Base-by-base conservation (phyloP, 2,888 invertebrate genomes). In the Drosophila prostipennis region DNA sequence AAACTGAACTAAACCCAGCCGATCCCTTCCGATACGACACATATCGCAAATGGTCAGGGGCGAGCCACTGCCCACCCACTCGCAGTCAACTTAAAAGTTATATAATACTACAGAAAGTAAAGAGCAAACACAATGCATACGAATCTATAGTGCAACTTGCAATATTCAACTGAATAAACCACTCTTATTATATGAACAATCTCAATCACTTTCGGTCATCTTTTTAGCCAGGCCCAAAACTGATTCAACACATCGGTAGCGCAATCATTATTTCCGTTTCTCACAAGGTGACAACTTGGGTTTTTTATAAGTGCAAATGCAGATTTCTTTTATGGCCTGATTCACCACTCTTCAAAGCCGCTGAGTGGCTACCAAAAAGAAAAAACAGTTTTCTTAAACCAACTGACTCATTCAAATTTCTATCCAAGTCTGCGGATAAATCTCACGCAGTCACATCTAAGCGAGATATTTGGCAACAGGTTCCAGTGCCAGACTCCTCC, bases 161-260 rank as follows among this genome's bases (percentile, higher is more conserved):
- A 29, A 29, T 7, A 29, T 29, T 6, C 6, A 26, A 26, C 26
- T 5, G 5, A 26, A 6, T 6, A 26, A 5, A 26, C 26, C 13
- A 6, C n/a, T 37, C 2, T 37, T n/a, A n/a, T 5, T 37, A n/a
- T 16, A 14, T 7, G 3, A 6, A 3, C 1, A 7, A 10, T 40
- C 2, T 0, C n/a, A 7, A 45, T 45, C 8, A 72, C 74, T 72
- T 56, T 77, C 64, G 76, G 54, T 68, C 74, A 80, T 80, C 67
- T 37, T 23, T 37, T 40, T 52, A 59, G 56, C 29, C 43, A 16
- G 16, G 64, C 57, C 32, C 51, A n/a, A 39, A 10, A 63, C 79
- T 79, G 78, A 86, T 72, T 86, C 83, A 82, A 74, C 83, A 65
- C 84, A 76, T 79, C 75, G 70, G 82, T 81, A 82, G 85, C 80